Evolutionary conservation across 2,888 invertebrate species (phyloP).

Genomic region (Limulus polyphemus): DNA sequence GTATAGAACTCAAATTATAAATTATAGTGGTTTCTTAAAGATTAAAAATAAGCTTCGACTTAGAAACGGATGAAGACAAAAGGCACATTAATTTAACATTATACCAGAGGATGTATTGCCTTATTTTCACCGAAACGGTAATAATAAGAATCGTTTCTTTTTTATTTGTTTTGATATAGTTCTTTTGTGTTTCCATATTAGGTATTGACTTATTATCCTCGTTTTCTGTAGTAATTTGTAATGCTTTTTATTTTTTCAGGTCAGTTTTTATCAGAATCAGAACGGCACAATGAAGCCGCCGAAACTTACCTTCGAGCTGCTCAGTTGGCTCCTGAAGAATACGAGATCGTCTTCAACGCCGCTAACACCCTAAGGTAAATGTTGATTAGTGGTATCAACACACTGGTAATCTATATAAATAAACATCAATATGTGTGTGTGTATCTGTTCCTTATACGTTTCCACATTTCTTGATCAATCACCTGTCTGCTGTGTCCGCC

Average conservation of each 20-base stretch:
- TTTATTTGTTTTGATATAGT: not conserved
- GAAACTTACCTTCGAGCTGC: constrained; percentile 65
- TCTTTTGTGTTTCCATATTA: not conserved
- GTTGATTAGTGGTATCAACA: not conserved
- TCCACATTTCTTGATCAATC: too few relatives aligned
- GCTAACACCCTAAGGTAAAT: constrained; percentile 62
- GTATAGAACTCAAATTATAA: constrained; percentile 30
- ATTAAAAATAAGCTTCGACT: too few relatives aligned
- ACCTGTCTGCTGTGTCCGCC: too few relatives aligned
- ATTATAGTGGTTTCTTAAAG: too few relatives aligned
- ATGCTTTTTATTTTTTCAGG: constrained; percentile 45
- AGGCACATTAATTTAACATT: too few relatives aligned
- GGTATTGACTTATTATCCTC: too few relatives aligned
- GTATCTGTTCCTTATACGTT: not conserved
- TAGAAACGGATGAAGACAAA: too few relatives aligned
- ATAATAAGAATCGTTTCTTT: too few relatives aligned
- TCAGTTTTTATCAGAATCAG: constrained; percentile 69
- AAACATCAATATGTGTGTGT: not conserved
- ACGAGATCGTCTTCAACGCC: constrained; percentile 70
- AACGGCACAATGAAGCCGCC: constrained; percentile 67
- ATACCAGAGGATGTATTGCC: too few relatives aligned
- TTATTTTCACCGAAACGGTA: too few relatives aligned
- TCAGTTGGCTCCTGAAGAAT: constrained; percentile 61
- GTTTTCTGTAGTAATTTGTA: too few relatives aligned
- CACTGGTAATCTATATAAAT: not conserved